phyloP scores from a whole-genome alignment of 2,113 vertebrate genomes.

The Noctilio leporinus region DNA sequence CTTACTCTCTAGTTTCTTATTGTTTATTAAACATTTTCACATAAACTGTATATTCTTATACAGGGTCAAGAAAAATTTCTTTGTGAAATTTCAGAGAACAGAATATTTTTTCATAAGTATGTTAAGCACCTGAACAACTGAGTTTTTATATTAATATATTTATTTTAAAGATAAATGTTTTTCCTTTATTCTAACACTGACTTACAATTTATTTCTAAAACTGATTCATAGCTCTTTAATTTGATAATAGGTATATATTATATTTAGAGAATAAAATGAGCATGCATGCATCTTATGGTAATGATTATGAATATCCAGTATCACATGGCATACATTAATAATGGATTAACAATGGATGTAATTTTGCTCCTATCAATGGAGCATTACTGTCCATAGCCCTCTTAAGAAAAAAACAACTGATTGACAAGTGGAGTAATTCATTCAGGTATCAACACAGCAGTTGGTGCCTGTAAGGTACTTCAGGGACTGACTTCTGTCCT shows the following conservation, averaged over 20 bases:
- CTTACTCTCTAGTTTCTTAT: neutral
- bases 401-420: neutral
- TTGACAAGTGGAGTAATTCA: neutral
- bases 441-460: neutral
- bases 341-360: neutral
- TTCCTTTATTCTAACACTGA: neutral
- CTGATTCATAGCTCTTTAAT: neutral
- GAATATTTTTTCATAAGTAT: neutral
- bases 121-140: neutral
- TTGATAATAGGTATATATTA: neutral
- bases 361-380: too few relatives aligned
- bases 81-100: neutral
- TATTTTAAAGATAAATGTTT: neutral
- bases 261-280: neutral
- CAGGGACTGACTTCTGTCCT: neutral
- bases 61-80: neutral
- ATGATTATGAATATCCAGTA: neutral
- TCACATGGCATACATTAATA: neutral
- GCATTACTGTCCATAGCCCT: neutral
- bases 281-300: neutral
- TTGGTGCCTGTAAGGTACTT: neutral
- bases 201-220: neutral
- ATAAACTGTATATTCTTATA: slow-evolving; percentile 1
- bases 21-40: neutral
- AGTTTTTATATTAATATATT: neutral